These are phyloP conservation scores for Spodoptera littoralis DNA, from an alignment of 2,888 invertebrate genomes.

Conservation along the genomic window DNA sequence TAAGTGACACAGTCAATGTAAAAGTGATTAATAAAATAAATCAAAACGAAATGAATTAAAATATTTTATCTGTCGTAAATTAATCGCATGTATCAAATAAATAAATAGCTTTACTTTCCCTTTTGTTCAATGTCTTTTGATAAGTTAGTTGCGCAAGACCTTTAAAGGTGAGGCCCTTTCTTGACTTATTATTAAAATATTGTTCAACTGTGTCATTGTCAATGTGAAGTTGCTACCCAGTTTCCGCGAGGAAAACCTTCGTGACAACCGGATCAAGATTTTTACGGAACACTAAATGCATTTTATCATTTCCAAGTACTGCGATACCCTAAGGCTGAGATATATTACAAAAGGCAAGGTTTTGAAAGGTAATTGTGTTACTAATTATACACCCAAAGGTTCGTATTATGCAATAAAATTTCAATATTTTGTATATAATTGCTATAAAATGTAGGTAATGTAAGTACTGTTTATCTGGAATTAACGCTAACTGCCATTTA, in stretches of 20 bases:
- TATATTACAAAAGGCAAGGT: constrained; percentile 51
- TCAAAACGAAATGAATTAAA: constrained; percentile 13
- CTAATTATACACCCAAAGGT: constrained; percentile 38
- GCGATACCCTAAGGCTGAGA: constrained; percentile 6
- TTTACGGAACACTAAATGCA: constrained; percentile 57
- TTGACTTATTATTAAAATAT: constrained; percentile 49
- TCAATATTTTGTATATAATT: constrained; percentile 46
- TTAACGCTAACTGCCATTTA: constrained; percentile 6
- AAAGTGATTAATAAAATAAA: too few relatives aligned
- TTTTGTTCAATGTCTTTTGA: constrained; percentile 47
- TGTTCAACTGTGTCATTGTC: constrained; percentile 64
- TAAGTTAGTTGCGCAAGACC: constrained; percentile 45
- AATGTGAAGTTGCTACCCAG: constrained; percentile 46
- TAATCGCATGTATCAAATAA: constrained; percentile 5
- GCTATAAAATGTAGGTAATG: constrained; percentile 7
- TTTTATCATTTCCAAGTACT: constrained; percentile 32
- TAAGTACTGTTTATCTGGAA: constrained; percentile 24
- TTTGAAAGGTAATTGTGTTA: constrained; percentile 41
- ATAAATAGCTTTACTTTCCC: constrained; percentile 44
- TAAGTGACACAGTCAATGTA: too few relatives aligned
- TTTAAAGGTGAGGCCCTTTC: constrained; percentile 46
- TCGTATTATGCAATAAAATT: constrained; percentile 37
- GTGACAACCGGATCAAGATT: constrained; percentile 61
- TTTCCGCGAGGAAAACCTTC: constrained; percentile 78
- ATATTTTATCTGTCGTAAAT: constrained; percentile 11